These are phyloP conservation scores for Rhynchotus rufescens DNA, from an alignment of 2,797 vertebrate genomes.

Conservation along the genomic window DNA sequence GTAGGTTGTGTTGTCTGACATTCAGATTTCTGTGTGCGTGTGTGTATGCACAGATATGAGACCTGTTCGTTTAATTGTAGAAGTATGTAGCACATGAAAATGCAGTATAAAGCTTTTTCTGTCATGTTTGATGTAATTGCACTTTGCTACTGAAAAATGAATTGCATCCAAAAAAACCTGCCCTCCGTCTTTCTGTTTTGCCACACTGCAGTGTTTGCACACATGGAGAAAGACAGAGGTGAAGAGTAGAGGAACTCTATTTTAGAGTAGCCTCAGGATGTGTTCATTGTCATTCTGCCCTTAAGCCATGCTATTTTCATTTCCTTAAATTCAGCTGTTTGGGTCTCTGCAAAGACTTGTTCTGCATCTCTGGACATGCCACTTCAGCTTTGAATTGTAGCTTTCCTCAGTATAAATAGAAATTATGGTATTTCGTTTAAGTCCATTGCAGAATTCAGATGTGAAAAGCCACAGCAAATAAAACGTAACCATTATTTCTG, in stretches of 20 bases:
- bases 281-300: not conserved
- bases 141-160: not conserved
- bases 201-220: fast-evolving
- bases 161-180: not conserved
- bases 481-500: not conserved
- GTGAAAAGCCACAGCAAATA: not conserved
- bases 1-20: not conserved
- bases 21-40: not conserved
- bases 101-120: not conserved
- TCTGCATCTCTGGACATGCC: not conserved
- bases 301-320: not conserved
- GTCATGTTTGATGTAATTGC: not conserved
- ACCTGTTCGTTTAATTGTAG: not conserved
- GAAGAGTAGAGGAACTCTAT: not conserved
- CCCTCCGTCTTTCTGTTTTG: not conserved
- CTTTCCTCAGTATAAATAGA: not conserved
- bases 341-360: not conserved
- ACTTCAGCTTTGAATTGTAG: not conserved
- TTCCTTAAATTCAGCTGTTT: not conserved
- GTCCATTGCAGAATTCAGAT: not conserved
- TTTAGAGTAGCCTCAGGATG: not conserved
- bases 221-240: not conserved
- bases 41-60: not conserved
- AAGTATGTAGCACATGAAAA: not conserved
- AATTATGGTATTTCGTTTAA: not conserved